Base-by-base conservation (phyloP, 2,888 invertebrate species). In the Euzophera pinguis region DNA sequence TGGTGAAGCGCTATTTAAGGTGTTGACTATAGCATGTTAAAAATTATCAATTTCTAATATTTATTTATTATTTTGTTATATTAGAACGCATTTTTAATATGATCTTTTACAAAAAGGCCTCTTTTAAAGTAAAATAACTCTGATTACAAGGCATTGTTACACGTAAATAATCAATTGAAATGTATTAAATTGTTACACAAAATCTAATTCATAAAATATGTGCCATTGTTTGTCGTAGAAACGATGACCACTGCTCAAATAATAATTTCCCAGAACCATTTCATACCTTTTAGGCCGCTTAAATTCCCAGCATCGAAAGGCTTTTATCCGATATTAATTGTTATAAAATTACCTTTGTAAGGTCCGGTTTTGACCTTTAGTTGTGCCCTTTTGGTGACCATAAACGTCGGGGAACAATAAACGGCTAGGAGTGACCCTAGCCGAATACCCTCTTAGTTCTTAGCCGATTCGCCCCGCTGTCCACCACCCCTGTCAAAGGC, bases 401-500 rank as follows among this genome's bases (percentile, higher is more conserved):
- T 88, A 87, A 88, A 85, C 84, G 81, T 82, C 81, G 80, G 79
- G 83, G 83, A 81, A 88, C 86, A 89, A 87, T 88, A 78, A 82
- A 84, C 76, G 78, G 75, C 73, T 75, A 71, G 75, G 74, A 84
- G 77, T 88, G 85, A 86, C 88, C 88, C 86, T 75, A 75, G 71
- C 64, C 60, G 59, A 64, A 75, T 76, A 75, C 78, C 78, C 82
- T 78, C 71, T 68, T 77, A 83, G 80, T 85, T 86, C 82, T 84
- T 81, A 74, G 78, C 65, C 68, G 70, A 71, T 72, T 77, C 80
- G 70, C 81, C 85, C 74, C 76, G 73, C 77, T 80, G 90, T 83
- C 89, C 87, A 82, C 75, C 78, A 77, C 88, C 89, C 88, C 85
- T 78, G 84, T 83, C 86, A 87, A 87, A 86, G 84, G 84, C 83